phyloP scores from a whole-genome alignment of 35 echinoderm and acorn worm genomes.

The Stichopus chloronotus region DNA sequence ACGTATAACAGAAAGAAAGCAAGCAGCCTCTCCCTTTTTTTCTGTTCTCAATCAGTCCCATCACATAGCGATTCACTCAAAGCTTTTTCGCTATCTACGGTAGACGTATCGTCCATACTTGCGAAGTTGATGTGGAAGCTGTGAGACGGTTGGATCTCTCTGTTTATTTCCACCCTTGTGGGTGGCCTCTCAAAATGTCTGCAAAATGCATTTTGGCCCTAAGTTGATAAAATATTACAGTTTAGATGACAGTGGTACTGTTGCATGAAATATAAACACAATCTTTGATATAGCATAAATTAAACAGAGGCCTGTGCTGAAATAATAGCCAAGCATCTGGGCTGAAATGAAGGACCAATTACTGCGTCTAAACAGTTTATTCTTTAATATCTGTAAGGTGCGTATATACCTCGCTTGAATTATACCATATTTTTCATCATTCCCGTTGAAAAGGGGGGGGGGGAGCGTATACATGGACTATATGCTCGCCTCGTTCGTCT shows the following conservation, averaged over 20 bases:
- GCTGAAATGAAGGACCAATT: constrained; percentile 33
- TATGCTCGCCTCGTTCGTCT: not conserved
- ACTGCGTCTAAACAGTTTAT: constrained; percentile 50
- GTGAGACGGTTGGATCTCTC: not conserved
- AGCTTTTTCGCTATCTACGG: no score
- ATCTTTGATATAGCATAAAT: constrained; percentile 54
- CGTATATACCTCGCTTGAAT: constrained; percentile 31
- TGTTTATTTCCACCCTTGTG: constrained; percentile 22
- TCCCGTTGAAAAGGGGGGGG: not conserved
- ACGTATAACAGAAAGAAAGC: no score
- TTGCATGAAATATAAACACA: constrained; percentile 58
- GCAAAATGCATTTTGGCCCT: constrained; percentile 51
- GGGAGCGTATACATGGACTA: not conserved
- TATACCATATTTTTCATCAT: constrained; percentile 44
- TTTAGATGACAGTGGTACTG: constrained; percentile 50
- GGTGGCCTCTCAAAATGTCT: constrained; percentile 12
- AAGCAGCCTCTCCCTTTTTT: no score
- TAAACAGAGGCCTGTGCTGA: constrained; percentile 21
- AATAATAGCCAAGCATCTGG: not conserved
- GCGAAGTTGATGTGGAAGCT: not conserved
- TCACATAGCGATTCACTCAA: no score
- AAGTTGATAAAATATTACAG: constrained; percentile 57
- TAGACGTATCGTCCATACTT: no score
- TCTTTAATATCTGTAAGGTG: constrained; percentile 32
- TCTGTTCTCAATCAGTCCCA: no score